Base-by-base conservation (phyloP, 1,140 invertebrate species). In the Lordiphosa clarofinis region DNA sequence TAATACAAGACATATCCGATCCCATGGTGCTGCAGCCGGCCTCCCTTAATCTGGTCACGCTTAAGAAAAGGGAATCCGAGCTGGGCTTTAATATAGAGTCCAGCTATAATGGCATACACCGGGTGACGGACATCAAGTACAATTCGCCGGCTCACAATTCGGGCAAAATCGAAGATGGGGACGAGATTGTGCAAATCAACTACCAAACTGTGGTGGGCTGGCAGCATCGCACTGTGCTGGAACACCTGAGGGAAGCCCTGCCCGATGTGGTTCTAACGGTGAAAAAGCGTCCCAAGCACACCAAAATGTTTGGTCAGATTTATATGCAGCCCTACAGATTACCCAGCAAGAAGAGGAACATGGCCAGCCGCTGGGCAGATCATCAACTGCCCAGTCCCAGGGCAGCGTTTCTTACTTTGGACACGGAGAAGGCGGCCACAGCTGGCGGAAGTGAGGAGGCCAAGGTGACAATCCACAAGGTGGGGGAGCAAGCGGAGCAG, bases 181-280 rank as follows among this genome's bases (percentile, higher is more conserved):
- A 98, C 90, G 96, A 98, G 91, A 95, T 98, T 58, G 94, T 98
- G 13, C 96, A 96, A 91, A 94, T 97, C 8, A 96, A 97, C 90
- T 96, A 96, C 89, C 95, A 97, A 88, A 97, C 95, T n/a, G 95
- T 97, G 11, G 95, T 96, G 64, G 96, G 95, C 1, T 97, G 96
- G 96, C 94, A 95, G 69, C 90, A 93, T 35, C 95, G 95, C 78
- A 95, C 95, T 71, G 93, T 97, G n/a, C 91, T 95, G 40, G 90
- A 92, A 56, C 90, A 95, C 13, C 92, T 96, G 73, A 92, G 93
- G 67, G 95, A 96, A 73, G 94, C 94, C 59, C 92, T 94, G 3
- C 93, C 94, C 11, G 95, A 97, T 88, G 92, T 96, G 56, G 91
- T 95, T 21, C 89, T 97, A 24, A 95, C 96, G 0, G 87, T 97